Conservation (phyloP, 2,797 vertebrate species). For the Gymnodraco acuticeps region DNA sequence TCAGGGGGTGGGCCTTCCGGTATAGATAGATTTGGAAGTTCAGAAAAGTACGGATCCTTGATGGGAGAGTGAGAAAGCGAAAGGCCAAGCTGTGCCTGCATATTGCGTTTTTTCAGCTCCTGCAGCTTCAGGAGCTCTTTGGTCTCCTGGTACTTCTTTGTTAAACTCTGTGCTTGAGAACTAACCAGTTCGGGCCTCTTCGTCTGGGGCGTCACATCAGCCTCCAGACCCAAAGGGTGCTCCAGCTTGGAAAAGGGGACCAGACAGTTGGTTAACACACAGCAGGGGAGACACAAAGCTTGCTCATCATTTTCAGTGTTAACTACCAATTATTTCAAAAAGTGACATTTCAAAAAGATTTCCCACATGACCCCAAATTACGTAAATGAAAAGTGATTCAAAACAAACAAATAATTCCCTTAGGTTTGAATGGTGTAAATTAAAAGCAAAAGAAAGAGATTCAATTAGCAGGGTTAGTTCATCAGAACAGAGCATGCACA, state of each 20-base stretch:
- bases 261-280: conserved; percentile 92
- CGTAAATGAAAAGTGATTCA: conserved; percentile 64
- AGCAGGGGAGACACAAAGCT: conserved; percentile 85
- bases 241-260: conserved; percentile 93
- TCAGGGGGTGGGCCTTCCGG: conserved; percentile 74
- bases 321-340: conserved; percentile 66
- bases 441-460: conserved; percentile 76
- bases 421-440: conserved; percentile 65
- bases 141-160: conserved; percentile 91
- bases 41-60: conserved; percentile 83
- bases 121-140: conserved; percentile 90
- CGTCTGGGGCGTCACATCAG: conserved; percentile 86
- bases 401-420: conserved; percentile 32
- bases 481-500: conserved; percentile 84
- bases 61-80: conserved; percentile 82
- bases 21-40: conserved; percentile 61
- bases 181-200: conserved; percentile 89
- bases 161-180: conserved; percentile 90
- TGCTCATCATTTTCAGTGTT: conserved; percentile 70
- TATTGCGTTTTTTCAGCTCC: conserved; percentile 89
- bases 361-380: conserved; percentile 55
- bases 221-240: conserved; percentile 88
- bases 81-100: conserved; percentile 91
- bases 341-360: conserved; percentile 57
- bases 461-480: conserved; percentile 82